phyloP scores from a whole-genome alignment of 2,797 vertebrate species.

The Anguilla megastoma region DNA sequence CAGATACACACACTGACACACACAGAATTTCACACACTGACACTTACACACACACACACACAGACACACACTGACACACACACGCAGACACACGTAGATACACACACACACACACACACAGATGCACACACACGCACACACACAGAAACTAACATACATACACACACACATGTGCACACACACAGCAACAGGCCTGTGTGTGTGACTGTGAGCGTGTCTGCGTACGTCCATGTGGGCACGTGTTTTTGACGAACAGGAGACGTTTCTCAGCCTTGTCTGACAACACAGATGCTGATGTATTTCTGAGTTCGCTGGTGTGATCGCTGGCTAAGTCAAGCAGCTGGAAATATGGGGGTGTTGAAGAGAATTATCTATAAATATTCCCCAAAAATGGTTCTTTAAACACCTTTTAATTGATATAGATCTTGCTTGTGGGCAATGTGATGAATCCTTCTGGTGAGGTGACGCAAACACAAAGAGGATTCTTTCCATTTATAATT shows the following conservation, averaged over 20 bases:
- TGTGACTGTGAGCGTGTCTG: background rate
- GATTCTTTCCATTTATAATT: background rate
- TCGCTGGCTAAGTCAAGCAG: background rate
- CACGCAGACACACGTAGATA: too few relatives aligned
- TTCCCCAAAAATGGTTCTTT: background rate
- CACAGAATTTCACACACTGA: too few relatives aligned
- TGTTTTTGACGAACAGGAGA: background rate
- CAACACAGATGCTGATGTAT: background rate
- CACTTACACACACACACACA: background rate
- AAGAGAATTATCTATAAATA: slow-evolving; percentile 13
- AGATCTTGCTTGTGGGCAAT: background rate
- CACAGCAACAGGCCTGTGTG: background rate
- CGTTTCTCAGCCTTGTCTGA: background rate
- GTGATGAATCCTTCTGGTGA: background rate
- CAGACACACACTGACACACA: too few relatives aligned
- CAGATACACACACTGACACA: too few relatives aligned
- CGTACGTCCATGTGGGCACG: background rate
- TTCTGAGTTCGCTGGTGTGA: background rate
- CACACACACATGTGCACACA: background rate
- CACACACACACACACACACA: too few relatives aligned
- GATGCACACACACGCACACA: too few relatives aligned
- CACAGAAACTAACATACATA: background rate
- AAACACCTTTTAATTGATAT: slow-evolving; percentile 25
- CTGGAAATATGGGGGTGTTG: slow-evolving; percentile 13
- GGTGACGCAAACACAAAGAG: background rate